Evolutionary conservation across 2,113 vertebrate species (phyloP).

Genomic region (Ophiodon elongatus): DNA sequence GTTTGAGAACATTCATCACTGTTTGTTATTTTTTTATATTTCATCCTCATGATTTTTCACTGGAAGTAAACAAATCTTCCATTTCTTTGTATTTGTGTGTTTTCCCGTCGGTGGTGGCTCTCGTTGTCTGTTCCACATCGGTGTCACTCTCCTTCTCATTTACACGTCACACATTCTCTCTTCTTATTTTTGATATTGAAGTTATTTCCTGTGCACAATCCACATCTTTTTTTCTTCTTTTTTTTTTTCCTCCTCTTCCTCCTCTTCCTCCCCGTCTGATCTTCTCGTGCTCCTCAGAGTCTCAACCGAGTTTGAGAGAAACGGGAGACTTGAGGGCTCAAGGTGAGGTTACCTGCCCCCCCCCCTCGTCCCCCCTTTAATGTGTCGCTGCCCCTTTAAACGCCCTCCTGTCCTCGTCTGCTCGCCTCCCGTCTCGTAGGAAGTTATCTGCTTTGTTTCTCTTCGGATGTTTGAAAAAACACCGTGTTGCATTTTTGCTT

Average conservation of each 20-base stretch:
- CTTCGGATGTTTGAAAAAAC: constrained; percentile 9
- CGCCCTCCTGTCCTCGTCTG: constrained; percentile 26
- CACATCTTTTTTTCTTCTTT: constrained; percentile 58
- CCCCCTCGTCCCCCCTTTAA: no score
- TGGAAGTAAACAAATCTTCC: constrained; percentile 29
- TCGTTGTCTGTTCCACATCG: constrained; percentile 45
- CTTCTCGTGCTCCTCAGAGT: constrained; percentile 85
- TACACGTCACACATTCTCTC: constrained; percentile 17
- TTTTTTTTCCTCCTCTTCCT: no score
- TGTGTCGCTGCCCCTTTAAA: neutral
- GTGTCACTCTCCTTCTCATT: constrained; percentile 26
- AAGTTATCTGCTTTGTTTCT: constrained; percentile 31
- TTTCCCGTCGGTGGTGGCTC: constrained; percentile 55
- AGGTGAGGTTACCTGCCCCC: constrained; percentile 91
- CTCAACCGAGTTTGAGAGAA: constrained; percentile 99
- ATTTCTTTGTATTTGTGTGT: constrained; percentile 22
- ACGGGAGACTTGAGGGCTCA: constrained; percentile 99
- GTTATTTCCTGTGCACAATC: constrained; percentile 66
- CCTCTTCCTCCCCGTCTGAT: constrained; percentile 35
- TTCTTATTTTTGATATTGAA: neutral
- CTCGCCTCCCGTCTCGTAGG: neutral
- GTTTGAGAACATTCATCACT: constrained; percentile 27
- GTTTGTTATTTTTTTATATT: neutral
- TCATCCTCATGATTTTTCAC: constrained; percentile 20
- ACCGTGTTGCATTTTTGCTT: neutral